A percentile compares a stretch with the other conserved stretches of the same genome.
Evolutionary conservation across 2,113 vertebrate genomes (phyloP).

Genomic region (Dicaeum eximium): DNA sequence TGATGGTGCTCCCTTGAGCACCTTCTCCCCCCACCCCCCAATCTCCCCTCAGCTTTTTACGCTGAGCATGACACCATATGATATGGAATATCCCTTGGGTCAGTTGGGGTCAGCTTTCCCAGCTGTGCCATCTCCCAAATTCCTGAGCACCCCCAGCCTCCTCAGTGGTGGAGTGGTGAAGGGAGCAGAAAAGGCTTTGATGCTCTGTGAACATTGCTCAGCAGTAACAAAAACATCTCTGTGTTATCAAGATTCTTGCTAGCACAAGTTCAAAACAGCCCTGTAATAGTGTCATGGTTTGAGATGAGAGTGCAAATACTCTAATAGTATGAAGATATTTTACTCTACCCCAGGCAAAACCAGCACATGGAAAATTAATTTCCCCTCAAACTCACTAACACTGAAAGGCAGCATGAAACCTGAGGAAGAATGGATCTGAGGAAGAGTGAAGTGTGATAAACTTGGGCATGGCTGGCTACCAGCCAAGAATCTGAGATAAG

Average conservation of each 20-base stretch:
- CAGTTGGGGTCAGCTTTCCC: neutral
- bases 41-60: neutral
- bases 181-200: neutral
- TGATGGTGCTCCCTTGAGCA: too few relatives aligned
- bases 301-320: too few relatives aligned
- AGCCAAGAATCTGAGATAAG: neutral
- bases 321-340: neutral
- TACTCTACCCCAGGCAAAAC: neutral
- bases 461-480: neutral
- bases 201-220: neutral
- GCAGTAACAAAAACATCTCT: neutral
- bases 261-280: neutral
- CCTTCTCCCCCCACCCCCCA: fast-evolving
- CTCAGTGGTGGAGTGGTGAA: neutral
- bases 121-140: neutral
- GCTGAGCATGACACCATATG: neutral
- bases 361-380: neutral
- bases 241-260: neutral
- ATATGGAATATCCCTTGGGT: neutral
- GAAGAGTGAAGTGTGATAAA: neutral
- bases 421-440: neutral
- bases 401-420: neutral
- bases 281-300: too few relatives aligned
- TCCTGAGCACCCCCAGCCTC: neutral
- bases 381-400: neutral